Base-by-base conservation (phyloP, 2,888 invertebrate species). In the Eupithecia pulchellata region DNA sequence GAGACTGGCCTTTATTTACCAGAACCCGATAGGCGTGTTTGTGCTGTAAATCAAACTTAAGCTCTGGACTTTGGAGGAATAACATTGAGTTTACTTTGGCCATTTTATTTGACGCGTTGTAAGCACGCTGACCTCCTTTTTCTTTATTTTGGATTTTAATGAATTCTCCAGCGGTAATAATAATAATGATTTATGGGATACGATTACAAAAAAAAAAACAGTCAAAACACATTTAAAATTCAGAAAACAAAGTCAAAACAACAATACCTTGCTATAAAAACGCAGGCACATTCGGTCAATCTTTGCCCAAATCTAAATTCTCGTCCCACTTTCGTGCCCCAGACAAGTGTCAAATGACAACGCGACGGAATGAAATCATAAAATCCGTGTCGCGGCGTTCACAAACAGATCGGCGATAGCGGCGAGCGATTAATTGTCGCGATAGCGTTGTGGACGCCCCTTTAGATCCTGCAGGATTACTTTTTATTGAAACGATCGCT, bases 401-500 rank as follows among this genome's bases (percentile, higher is more conserved):
- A 77, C 81, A 83, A 77, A 87, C 84, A 86, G 92, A 91, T 91
- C 79, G 76, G 84, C 82, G 85, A 86, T 91, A 91, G 91, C 79
- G 77, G 78, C 83, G 84, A 60, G 73, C 71, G 76, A 78, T 78
- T 65, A 73, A 76, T 61, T 61, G 65, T 34, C 29, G 66, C 62
- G 70, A 73, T 70, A 79, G 76, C 78, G 79, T 82, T 8, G 66
- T 66, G 57, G 62, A 68, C 64, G 68, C 68, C 30, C 60, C 71
- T 11, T 65, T 65, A 71, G 72, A 72, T 72, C 72, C 68, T 32
- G 52, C 17, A n/a, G 64, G 71, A 72, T 68, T 68, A 72, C 13
- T 29, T 61, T 64, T 73, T 72, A 66, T 72, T 66, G 34, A 11
- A 52, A 60, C 34, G 67, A 69, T 69, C 68, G 17, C 17, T 47